Evolutionary conservation across 2,888 invertebrate species (phyloP), one percentile per base, ranked within the genome.

Genomic region (Campoplex capitator): DNA sequence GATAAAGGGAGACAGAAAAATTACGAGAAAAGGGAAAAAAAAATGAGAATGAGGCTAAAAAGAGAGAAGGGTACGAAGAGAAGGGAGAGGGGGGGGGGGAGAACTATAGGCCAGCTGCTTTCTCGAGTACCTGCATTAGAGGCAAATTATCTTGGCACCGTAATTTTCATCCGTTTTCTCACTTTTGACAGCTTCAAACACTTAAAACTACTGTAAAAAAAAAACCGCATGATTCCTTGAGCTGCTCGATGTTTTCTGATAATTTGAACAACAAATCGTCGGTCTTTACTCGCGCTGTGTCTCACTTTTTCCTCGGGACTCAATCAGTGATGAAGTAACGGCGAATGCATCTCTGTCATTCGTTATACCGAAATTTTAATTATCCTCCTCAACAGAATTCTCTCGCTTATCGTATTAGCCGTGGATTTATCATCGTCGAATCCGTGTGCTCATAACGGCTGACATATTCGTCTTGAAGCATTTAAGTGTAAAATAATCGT

Each of bases 111-210:
- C 88, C 92, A 92, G 92, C 92, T 92, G 93, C 93, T 91, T 73
- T 88, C 89, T 90, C 92, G 91, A 92, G 93, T 92, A 89, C 88
- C 85, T 89, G 92, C 91, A 92, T 93, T 93, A 93, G 92, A 92
- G 92, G 92, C 90, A 93, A 93, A 93, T 93, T 93, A 92, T 91
- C 90, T 90, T 90, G 88, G 90, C 89, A 45, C 70, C 86, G 83
- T 88, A 88, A 87, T 89, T 87, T 88, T 88, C 82, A 83, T 85
- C 84, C 73, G 83, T 84, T 84, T 85, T 80, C 68, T 54, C 45
- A 74, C 51, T 56, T 75, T 54, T 74, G 18, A 28, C 9, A 67
- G 78, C 45, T 68, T 78, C 28, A 23, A 32, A 48, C 62, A 18
- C 32, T 23, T 23, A 23, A 16, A 38, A 38, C 4, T 7, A 68